phyloP scores from a whole-genome alignment of 2,888 invertebrate genomes.

The Neria commutata region DNA sequence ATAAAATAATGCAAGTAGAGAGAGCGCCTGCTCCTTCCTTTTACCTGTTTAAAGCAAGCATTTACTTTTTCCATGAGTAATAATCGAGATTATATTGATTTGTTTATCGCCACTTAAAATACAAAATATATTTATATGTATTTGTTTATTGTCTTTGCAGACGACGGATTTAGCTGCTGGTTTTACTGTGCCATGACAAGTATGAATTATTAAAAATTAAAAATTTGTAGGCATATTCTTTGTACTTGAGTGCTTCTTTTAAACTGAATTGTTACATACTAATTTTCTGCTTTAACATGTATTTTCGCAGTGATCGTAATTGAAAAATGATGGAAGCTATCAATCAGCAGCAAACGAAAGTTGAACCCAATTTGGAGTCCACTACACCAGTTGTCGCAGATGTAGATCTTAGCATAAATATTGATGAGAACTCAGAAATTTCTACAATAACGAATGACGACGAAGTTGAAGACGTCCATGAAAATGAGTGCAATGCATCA shows the following conservation, averaged over 20 bases:
- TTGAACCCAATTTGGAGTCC: constrained; percentile 34
- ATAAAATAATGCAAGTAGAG: no score
- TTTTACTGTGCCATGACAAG: neutral
- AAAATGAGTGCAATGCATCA: constrained; percentile 11
- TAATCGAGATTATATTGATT: no score
- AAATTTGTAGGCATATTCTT: neutral
- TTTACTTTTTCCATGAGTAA: no score
- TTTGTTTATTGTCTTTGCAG: constrained; percentile 7
- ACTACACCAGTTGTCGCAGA: constrained; percentile 27
- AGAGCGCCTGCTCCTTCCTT: no score
- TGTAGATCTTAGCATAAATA: constrained; percentile 12
- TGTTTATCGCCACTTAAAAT: no score
- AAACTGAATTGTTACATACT: neutral
- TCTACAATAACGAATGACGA: constrained; percentile 29
- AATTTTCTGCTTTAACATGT: neutral
- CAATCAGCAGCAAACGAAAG: constrained; percentile 42
- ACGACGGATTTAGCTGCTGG: neutral
- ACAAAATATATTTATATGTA: no score
- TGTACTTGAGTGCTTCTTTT: neutral
- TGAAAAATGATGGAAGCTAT: constrained; percentile 52
- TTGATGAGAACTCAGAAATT: neutral
- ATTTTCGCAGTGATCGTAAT: neutral
- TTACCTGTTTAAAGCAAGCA: no score
- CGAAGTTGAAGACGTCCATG: constrained; percentile 33
- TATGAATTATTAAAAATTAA: neutral